Conservation (phyloP, 53 echinoderm and acorn worm species). For the Hippasteria phrygiana region DNA sequence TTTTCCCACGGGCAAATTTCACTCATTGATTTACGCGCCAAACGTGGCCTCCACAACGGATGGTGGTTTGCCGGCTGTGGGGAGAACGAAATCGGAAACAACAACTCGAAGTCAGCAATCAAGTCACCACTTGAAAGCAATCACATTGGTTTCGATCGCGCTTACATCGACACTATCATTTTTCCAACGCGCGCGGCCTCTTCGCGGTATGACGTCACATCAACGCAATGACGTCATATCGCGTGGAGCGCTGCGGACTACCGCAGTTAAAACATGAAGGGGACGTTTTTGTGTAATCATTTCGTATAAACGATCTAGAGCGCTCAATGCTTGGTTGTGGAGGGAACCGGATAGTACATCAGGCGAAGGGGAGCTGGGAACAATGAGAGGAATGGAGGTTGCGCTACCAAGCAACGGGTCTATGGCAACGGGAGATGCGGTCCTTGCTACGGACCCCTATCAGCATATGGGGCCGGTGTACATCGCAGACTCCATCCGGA, state of each 20-base stretch:
- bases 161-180: background rate
- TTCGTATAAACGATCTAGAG: background rate
- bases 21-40: too few species aligned
- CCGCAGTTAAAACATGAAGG: background rate
- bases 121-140: background rate
- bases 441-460: background rate
- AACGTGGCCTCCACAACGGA: background rate
- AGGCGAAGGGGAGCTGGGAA: background rate
- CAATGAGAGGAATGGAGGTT: constrained; percentile 53
- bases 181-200: background rate
- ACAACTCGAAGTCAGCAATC: background rate
- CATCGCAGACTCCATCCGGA: constrained; percentile 72
- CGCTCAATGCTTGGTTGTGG: background rate
- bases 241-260: background rate
- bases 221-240: constrained; percentile 39
- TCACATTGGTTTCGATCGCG: background rate
- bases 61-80: background rate
- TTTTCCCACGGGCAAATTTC: too few species aligned
- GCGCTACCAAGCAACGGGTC: background rate
- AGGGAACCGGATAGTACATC: background rate
- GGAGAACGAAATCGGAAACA: background rate
- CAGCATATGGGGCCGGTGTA: constrained; percentile 69
- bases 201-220: constrained; percentile 29
- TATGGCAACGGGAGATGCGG: constrained; percentile 34
- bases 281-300: background rate